phyloP scores from a whole-genome alignment of 1,140 invertebrate species.

The Drosophila repletoides region DNA sequence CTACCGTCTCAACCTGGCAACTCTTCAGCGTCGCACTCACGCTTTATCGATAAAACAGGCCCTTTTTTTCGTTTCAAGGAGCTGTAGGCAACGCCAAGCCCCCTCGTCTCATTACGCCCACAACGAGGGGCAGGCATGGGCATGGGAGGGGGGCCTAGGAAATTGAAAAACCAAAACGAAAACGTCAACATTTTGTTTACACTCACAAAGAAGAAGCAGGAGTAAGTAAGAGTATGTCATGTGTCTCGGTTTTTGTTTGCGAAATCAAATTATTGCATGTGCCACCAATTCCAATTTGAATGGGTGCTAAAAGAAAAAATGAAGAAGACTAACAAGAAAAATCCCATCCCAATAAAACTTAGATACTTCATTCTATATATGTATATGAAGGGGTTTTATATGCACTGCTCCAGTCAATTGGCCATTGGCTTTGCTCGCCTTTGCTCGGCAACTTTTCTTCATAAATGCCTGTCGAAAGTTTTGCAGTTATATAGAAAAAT shows the following conservation, averaged over 20 bases:
- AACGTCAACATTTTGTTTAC: conserved; percentile 60
- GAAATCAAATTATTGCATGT: conserved; percentile 74
- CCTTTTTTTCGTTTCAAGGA: too few relatives aligned
- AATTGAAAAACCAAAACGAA: conserved; percentile 58
- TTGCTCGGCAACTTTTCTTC: conserved; percentile 20
- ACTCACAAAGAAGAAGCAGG: too few relatives aligned
- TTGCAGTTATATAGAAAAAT: conserved; percentile 13
- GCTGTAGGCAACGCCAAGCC: background rate
- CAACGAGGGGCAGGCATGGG: conserved; percentile 26
- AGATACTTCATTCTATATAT: background rate
- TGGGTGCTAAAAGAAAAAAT: conserved; percentile 40
- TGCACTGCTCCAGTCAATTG: conserved; percentile 28
- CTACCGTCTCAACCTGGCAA: too few relatives aligned
- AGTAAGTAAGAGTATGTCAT: too few relatives aligned
- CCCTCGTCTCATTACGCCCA: conserved; percentile 68
- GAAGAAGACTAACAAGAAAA: conserved; percentile 8
- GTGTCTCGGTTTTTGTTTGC: conserved; percentile 9
- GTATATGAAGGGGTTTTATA: background rate
- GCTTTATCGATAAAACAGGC: conserved; percentile 74
- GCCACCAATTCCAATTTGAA: conserved; percentile 59
- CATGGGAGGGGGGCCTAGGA: too few relatives aligned
- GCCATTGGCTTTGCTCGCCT: conserved; percentile 16
- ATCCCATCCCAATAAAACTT: conserved; percentile 24
- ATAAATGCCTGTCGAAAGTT: conserved; percentile 36
- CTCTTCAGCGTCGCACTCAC: conserved; percentile 46